Evolutionary conservation across 2,888 invertebrate species (phyloP), one percentile per base, ranked within the genome.

Genomic region (Cantharis rustica): DNA sequence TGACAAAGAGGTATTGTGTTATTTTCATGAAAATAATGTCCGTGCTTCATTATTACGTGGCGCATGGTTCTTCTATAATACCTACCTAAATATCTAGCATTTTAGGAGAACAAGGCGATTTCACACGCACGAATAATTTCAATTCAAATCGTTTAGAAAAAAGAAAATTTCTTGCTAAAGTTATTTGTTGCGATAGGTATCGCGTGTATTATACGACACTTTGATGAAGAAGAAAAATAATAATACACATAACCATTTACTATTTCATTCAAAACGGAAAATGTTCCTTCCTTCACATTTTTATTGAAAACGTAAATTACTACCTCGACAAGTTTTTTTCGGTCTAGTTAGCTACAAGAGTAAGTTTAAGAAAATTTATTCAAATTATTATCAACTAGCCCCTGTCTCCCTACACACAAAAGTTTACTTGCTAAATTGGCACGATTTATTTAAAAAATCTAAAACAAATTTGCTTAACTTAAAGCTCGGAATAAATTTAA

Each of bases 1-100:
- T 81, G 81, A 83, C 82, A 82, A 83, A 81, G 81, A 81, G 82
- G 79, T 77, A 81, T 81, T 82, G 82, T 81, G 82, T 80, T 81
- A 80, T 81, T 82, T 81, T 82, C 81, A 80, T 80, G 81, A 80
- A 83, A 82, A 80, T 79, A 79, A 79, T 80, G 80, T 77, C 76
- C 76, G 77, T 77, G 80, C 77, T 77, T 81, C 79, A 81, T 82
- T 81, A 81, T 81, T 79, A 75, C 79, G 72, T 75, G 75, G 81
- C 79, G 80, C 80, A 81, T 81, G 80, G 47, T 80, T 79, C 79
- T 79, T 77, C 80, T 72, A 63, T 27, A 77, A 47, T 47, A 47
- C 47, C 47, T 47, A 47, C 47, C 47, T 47, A 71, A 27, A 68
- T 71, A 71, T 47, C 73, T 69, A 73, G 71, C 68, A 16, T 71